Evolutionary conservation across 2,113 vertebrate species (phyloP), one percentile per base, ranked within the genome.

Genomic region (Melierax canorus): DNA sequence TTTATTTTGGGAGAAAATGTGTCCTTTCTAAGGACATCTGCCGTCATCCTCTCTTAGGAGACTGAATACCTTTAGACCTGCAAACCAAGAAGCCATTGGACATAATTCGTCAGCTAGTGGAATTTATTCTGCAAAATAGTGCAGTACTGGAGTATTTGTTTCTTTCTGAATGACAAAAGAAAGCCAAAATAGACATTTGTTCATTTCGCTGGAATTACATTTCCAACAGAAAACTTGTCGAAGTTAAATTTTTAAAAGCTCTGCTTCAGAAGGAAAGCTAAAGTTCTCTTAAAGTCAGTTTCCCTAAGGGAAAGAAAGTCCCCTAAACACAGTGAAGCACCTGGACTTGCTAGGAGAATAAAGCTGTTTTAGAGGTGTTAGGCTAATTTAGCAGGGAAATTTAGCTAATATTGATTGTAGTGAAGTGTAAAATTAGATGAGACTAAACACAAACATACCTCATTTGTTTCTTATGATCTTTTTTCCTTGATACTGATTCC

Each of bases 361-460:
- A 58, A 73, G 58, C 72, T 55, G 26, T 21, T 41, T 88, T 84
- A 90, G 62, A 87, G 71, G 53, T 62, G 27, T 66, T 90, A 73
- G 74, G 69, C 48, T 92, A 87, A 96, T 78, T 79, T 96, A 93
- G 38, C 58, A 74, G 29, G 55, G 50, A 94, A 92, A 90, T 76
- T 39, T 26, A 66, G 63, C 66, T 91, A 45, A 72, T 95, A 71
- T 86, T 62, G 30, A 56, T 94, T 66, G 53, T 83, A 80, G 77
- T 69, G 78, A 93, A 83, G 71, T 58, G 80, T 88, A 82, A 90
- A 79, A 92, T 96, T 76, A 87, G 63, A 76, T 62, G 10, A 94
- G 32, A 53, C 39, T 58, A 45, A 80, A 62, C 24, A 69, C 45
- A 80, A 88, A 76, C 12, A 32, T 26, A 85, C 39, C 5, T 30